Evolutionary conservation across 2,113 vertebrate genomes (phyloP), one percentile per base, ranked within the genome.

Genomic region (Notechis scutatus): DNA sequence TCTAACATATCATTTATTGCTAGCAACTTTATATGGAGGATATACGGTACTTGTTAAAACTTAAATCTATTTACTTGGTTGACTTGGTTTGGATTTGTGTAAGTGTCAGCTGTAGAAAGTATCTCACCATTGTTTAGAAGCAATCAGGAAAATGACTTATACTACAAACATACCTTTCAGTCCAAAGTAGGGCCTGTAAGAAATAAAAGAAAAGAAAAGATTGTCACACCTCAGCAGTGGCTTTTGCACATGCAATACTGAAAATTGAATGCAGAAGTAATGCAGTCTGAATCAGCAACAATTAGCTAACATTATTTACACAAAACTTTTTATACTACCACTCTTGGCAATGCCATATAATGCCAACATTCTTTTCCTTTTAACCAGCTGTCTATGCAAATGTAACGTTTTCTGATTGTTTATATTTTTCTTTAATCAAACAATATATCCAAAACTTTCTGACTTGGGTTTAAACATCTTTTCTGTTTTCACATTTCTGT

Each of bases 221-320:
- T 5, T 86, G 85, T 69, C 24, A 18, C 14, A 50, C 85, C 42
- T 87, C 1, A 50, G 7, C 47, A 87, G 34, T 90, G 47, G 8
- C 6, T 69, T 81, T 61, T 88, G 55, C 26, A 81, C 34, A 26
- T 42, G 24, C n/a, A 86, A 9, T 10, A 4, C 42, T n/a, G 0
- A 0, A 50, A 18, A 26, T 42, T 61, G 52, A 64, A 90, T 90
- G n/a, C 47, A 90, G 61, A 81, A 18, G 9, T 52, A 34, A 64
- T 61, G 34, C 29, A 59, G 39, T 50, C 12, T 45, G 50, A n/a
- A 85, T 50, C 55, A 39, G 56, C 52, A 86, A 15, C 47, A 8
- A 69, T 69, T n/a, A n/a, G 85, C 2, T 0, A 90, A 4, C 24
- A 18, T 1, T 91, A 7, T 42, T 91, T 91, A 3, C 0, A 0